Base-by-base conservation (phyloP, 53 echinoderm and acorn worm genomes). In the Mesocentrotus franciscanus region DNA sequence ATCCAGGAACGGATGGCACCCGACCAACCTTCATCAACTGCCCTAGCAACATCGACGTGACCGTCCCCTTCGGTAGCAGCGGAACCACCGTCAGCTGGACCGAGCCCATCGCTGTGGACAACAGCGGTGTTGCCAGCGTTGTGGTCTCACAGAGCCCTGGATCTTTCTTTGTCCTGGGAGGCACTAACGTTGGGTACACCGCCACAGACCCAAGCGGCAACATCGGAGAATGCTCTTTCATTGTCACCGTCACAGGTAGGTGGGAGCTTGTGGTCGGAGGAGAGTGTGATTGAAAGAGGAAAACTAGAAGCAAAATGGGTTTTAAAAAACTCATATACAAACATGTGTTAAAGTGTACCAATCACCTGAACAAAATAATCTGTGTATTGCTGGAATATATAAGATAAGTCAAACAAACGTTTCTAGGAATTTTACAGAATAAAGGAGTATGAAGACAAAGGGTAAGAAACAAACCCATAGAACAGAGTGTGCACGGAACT, bases 221-320 rank as follows among this genome's bases (percentile, higher is more conserved):
- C 36, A 15, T 39, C 13, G 95, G 75, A 30, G 75, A 39, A 0
- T 97, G 97, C 93, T 29, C 71, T 13, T 97, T 97, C 58, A 56
- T 16, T 4, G 93, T 97, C 83, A 96, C 95, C 14, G 97, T 98
- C 17, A 14, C 78, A 57, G 96, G 97, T 97, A 85, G 76, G 97
- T 64, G 7, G 49, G 84, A 84, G 17, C 84, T 42, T 84, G 8
- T 9, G 22, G 4, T 66, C 11, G 66, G 36, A 78, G 33, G 55
- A 55, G 11, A 35, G 20, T 85, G 14, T 79, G 61, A 3, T 17
- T 61, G 60, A 14, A 60, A 61, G 61, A 61, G 17, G 16, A 49
- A 49, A 49, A 7, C 0, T 49, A 49, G 6, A 49, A 49, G 49
- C 49, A 49, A 49, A 49, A 49, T 5, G 3, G 49, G 49, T 49